phyloP scores from a whole-genome alignment of 2,888 invertebrate species.

The Mellilla xanthometata region DNA sequence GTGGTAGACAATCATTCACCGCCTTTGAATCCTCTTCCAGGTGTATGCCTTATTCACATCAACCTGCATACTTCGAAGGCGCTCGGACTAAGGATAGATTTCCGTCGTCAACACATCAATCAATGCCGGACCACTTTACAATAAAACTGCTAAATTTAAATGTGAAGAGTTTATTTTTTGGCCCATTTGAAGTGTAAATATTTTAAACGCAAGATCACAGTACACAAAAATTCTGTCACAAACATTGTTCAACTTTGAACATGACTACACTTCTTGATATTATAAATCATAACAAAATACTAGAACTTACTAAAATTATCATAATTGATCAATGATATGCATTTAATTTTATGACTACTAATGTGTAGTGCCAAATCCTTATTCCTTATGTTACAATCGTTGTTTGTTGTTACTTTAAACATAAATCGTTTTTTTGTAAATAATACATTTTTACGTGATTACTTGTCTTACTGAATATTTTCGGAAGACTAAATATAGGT shows the following conservation, averaged over 20 bases:
- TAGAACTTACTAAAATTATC: conserved; percentile 42
- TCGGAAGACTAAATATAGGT: conserved; percentile 35
- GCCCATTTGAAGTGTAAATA: conserved; percentile 63
- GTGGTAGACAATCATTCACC: no score
- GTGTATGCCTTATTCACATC: no score
- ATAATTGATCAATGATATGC: conserved; percentile 32
- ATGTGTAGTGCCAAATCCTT: conserved; percentile 2
- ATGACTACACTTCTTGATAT: conserved; percentile 25
- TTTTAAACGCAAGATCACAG: conserved; percentile 49
- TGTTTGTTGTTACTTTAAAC: conserved; percentile 14
- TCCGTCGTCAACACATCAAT: no score
- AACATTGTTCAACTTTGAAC: conserved; percentile 20
- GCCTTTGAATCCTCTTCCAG: no score
- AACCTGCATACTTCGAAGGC: no score
- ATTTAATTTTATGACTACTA: conserved; percentile 12
- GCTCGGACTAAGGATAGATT: no score
- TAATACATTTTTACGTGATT: conserved; percentile 18
- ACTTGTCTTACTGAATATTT: conserved; percentile 23
- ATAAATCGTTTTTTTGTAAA: conserved; percentile 17
- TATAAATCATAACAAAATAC: conserved; percentile 37
- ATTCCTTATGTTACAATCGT: conserved; percentile 14
- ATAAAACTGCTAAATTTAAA: conserved; percentile 39
- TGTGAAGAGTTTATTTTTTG: conserved; percentile 81
- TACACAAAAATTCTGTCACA: conserved; percentile 34
- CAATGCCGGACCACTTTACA: no score